These are phyloP conservation scores for Cosmopolites sordidus DNA, from an alignment of 2,888 invertebrate genomes.

Conservation along the genomic window DNA sequence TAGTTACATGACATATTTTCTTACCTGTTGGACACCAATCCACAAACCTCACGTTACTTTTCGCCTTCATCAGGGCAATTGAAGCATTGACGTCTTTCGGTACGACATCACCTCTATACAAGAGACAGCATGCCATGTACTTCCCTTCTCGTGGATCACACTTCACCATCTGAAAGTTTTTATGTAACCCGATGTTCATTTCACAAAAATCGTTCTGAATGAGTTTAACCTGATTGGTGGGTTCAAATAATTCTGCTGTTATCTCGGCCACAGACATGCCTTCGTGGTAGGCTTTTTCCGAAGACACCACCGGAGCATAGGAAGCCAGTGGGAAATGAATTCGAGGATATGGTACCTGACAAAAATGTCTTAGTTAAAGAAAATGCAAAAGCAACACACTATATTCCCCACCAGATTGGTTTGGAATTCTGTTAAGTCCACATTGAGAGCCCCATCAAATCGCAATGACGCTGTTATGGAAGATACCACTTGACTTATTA, in stretches of 20 bases:
- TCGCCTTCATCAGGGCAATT: conserved; percentile 72
- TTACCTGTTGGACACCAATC: conserved; percentile 82
- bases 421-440: conserved; percentile 88
- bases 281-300: conserved; percentile 69
- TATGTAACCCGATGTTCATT: background rate
- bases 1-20: too few relatives aligned
- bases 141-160: conserved; percentile 80
- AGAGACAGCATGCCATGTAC: conserved; percentile 86
- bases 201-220: background rate
- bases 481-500: conserved; percentile 79
- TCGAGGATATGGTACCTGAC: conserved; percentile 74
- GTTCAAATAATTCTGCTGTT: conserved; percentile 84
- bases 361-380: background rate
- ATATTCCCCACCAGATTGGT: conserved; percentile 66
- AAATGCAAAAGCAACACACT: too few relatives aligned
- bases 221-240: conserved; percentile 59
- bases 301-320: conserved; percentile 69
- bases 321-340: conserved; percentile 83
- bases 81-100: conserved; percentile 85
- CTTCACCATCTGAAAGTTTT: conserved; percentile 68
- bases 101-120: conserved; percentile 87
- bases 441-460: conserved; percentile 82
- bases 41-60: conserved; percentile 80
- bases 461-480: conserved; percentile 84
- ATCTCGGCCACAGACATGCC: conserved; percentile 76